Conservation (phyloP, 2,888 invertebrate species). For the Zeuzera pyrina region DNA sequence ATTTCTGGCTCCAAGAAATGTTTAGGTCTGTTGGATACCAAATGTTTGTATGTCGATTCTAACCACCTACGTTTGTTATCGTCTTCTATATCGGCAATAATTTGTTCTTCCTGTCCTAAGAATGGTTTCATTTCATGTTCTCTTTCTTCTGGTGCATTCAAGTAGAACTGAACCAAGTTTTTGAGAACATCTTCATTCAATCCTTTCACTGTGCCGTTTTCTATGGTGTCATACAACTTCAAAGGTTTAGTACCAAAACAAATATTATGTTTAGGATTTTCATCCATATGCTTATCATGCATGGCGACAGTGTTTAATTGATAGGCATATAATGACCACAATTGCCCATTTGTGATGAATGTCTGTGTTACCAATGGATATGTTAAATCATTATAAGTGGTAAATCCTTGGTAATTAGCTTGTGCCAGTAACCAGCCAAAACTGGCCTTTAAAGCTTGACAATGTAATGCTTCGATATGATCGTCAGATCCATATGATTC, state of each 20-base stretch:
- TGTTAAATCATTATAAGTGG: constrained; percentile 89
- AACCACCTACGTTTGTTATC: constrained; percentile 79
- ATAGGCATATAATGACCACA: constrained; percentile 90
- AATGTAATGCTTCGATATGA: constrained; percentile 76
- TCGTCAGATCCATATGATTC: constrained; percentile 68
- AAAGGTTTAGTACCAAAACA: constrained; percentile 84
- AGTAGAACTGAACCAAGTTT: constrained; percentile 81
- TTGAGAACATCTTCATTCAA: constrained; percentile 86
- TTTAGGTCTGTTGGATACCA: constrained; percentile 78
- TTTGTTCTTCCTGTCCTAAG: constrained; percentile 70
- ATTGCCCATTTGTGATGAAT: constrained; percentile 88
- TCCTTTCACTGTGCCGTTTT: constrained; percentile 80
- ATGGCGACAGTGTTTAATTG: constrained; percentile 90
- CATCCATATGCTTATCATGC: constrained; percentile 74
- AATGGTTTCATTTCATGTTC: constrained; percentile 81
- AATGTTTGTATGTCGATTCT: constrained; percentile 77
- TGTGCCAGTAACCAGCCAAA: constrained; percentile 86
- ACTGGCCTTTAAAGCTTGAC: constrained; percentile 83
- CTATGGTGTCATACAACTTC: constrained; percentile 82
- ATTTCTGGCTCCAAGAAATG: constrained; percentile 77
- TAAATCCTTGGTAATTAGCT: constrained; percentile 91
- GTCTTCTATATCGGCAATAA: constrained; percentile 79
- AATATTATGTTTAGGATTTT: constrained; percentile 82
- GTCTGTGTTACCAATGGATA: constrained; percentile 94
- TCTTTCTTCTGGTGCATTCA: constrained; percentile 77